Base-by-base conservation (phyloP, 2,113 vertebrate species). In the Peromyscus polionotus region DNA sequence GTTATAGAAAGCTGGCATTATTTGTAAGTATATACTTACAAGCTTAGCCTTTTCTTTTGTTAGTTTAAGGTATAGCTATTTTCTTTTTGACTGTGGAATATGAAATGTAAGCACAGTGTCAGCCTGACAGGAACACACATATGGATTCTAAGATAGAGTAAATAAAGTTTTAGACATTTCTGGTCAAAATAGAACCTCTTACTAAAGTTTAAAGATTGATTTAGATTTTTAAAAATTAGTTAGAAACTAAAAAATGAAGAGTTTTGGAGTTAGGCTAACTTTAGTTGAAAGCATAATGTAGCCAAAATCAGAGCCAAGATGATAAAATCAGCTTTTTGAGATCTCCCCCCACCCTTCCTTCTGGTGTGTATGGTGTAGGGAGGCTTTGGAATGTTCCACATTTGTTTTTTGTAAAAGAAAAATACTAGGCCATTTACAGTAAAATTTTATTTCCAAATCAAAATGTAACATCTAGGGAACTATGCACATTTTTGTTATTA, bases 141-240 rank as follows among this genome's bases (percentile, higher is more conserved):
- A 51, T 57, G 28, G 39, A 39, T 63, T 33, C 89, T 73, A 86
- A 79, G 14, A 39, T 39, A 33, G 83, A 84, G 67, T 76, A 80
- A 68, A 88, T 85, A 36, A 89, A 79, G 31, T 72, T 4, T 3
- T 79, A 75, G 87, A 84, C 22, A 61, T 84, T 70, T 90, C 75
- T 48, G 54, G 57, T 7, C 76, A 31, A 88, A 86, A 65, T 67
- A 31, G 45, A 75, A 88, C 31, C 75, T 92, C n/a, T 93, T 45
- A 65, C 7, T 73, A 54, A 85, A 85, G 76, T 81, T 90, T 79
- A 91, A 91, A 75, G 86, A 70, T n/a, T 61, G 91, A 94, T 0
- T 42, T 48, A 42, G 48, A 2, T 87, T 95, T 95, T 97, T 80
- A 33, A 75, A 94, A 97, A 72, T 39, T 20, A 75, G 14, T 16